Base-by-base conservation (phyloP, 2,888 invertebrate species). In the Temnothorax unifasciatus region DNA sequence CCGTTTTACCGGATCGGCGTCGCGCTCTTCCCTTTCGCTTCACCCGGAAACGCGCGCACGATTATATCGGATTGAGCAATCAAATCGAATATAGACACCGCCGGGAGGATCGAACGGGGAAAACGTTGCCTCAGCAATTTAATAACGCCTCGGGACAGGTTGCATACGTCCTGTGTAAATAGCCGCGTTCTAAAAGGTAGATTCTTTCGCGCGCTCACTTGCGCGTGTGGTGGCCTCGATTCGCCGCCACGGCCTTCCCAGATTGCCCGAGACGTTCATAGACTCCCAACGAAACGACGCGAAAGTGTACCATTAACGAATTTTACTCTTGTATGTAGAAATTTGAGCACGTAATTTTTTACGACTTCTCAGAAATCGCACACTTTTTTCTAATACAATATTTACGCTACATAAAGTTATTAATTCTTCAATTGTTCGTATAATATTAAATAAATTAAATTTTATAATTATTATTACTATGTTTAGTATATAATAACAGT, bases 151-250 rank as follows among this genome's bases (percentile, higher is more conserved):
- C 50, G 50, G 15, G 50, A 52, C 13, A 50, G 25, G n/a, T 34
- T 8, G 38, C 15, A 52, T 41, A 79, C 5, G 15, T 83, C 68
- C 63, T 66, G 29, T 29, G 29, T 47, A 81, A 68, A 76, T 54
- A 81, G 69, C 41, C 41, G 47, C 18, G 25, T 76, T 61, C 41
- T 57, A 52, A 18, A n/a, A 54, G 34, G 38, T 77, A 81, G 50
- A 73, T 82, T 82, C 74, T 41, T 18, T 57, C 34, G 63, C 9
- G 38, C 38, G 52, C n/a, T 44, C 15, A 44, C 54, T 54, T 15
- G 52, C 44, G 57, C 83, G 54, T 73, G 59, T 77, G 73, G 73
- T 59, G 85, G 59, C 85, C 85, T 85, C 83, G 77, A 85, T 85
- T 85, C n/a, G 47, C 59, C 77, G 69, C 25, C 52, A 50, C 77